phyloP scores from a whole-genome alignment of 2,113 vertebrate species.

The Eidolon helvum region DNA sequence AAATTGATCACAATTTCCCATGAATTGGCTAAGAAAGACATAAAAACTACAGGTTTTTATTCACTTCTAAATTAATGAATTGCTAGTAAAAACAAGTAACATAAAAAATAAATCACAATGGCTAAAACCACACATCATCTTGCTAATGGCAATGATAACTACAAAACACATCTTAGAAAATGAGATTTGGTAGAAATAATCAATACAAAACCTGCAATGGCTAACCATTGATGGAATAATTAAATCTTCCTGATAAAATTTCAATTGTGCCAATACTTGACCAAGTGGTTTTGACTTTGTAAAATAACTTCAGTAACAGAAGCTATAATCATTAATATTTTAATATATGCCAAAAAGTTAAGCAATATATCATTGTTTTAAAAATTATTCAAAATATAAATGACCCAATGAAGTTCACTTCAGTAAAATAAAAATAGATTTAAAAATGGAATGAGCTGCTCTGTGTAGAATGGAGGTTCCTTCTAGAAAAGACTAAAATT shows the following conservation, averaged over 20 bases:
- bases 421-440: neutral
- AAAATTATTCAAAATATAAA: slow-evolving; percentile 17
- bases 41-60: neutral
- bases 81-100: neutral
- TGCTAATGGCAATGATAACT: neutral
- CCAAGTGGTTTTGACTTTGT: neutral
- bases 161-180: neutral
- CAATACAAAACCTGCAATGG: neutral
- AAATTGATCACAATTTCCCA: slow-evolving; percentile 40
- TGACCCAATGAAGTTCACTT: neutral
- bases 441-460: neutral
- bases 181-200: slow-evolving; percentile 1
- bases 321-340: neutral
- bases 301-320: neutral
- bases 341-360: neutral
- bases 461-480: neutral
- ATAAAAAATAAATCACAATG: slow-evolving; percentile 13
- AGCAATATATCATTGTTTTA: neutral
- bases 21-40: slow-evolving; percentile 11
- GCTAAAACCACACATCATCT: neutral
- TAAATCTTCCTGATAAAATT: neutral
- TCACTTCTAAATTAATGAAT: slow-evolving; percentile 16
- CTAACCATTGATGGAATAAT: neutral
- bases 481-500: slow-evolving; percentile 5
- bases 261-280: neutral